Percentiles rank a stretch among this genome's conserved stretches.
Conservation (phyloP, 2,797 vertebrate species). For the Melanotaenia trifasciata region DNA sequence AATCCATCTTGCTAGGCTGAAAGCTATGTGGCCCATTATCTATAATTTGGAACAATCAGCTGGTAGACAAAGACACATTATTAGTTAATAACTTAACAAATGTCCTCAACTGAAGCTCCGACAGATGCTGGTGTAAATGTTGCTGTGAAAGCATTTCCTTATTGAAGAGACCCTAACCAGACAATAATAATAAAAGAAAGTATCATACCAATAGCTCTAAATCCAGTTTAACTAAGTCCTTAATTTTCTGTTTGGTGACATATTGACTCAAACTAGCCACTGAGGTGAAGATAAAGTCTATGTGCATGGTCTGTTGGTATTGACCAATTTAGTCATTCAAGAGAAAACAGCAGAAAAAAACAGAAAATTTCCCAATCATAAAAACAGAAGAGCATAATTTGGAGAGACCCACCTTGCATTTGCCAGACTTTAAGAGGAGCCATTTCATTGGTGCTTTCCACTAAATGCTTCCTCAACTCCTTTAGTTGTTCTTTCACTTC, state of each 20-base stretch:
- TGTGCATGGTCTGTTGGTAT: conserved; percentile 3
- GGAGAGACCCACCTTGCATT: conserved; percentile 89
- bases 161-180: not conserved
- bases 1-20: not conserved
- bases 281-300: not conserved
- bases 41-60: not conserved
- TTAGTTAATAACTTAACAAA: not conserved
- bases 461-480: conserved; percentile 94
- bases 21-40: not conserved
- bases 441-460: conserved; percentile 99
- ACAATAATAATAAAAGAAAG: not conserved
- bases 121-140: not conserved
- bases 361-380: not conserved
- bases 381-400: conserved; percentile 2
- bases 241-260: no score
- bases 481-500: conserved; percentile 92
- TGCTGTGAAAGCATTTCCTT: not conserved
- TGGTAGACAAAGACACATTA: not conserved
- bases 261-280: no score
- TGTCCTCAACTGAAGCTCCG: not conserved
- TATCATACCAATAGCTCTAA: no score
- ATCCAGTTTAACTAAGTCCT: no score
- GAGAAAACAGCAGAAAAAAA: not conserved
- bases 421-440: conserved; percentile 98
- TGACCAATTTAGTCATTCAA: not conserved